phyloP scores from a whole-genome alignment of 2,797 vertebrate genomes.

The Lerista edwardsae region DNA sequence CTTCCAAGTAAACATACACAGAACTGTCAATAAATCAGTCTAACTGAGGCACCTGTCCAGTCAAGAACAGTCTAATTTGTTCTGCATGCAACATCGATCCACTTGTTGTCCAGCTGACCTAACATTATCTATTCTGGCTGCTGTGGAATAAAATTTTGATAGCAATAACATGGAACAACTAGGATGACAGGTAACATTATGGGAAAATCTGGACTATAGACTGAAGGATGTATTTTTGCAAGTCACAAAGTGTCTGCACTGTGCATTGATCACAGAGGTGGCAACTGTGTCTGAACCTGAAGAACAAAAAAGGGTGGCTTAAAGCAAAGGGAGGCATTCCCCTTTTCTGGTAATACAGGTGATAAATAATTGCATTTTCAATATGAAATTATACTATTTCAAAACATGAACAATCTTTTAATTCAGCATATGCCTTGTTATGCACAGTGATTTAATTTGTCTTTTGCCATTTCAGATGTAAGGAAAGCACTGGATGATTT shows the following conservation, averaged over 20 bases:
- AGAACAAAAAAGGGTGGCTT: slow-evolving; percentile 29
- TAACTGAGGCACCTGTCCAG: slow-evolving; percentile 57
- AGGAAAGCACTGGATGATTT: slow-evolving; percentile 87
- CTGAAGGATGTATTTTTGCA: no score
- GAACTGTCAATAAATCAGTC: slow-evolving; percentile 45
- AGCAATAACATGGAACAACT: slow-evolving; percentile 36
- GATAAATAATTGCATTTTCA: slow-evolving; percentile 58
- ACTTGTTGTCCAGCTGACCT: slow-evolving; percentile 61
- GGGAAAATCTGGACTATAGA: slow-evolving; percentile 52
- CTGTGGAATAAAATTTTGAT: slow-evolving; percentile 53
- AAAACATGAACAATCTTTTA: slow-evolving; percentile 47
- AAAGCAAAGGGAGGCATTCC: slow-evolving; percentile 32
- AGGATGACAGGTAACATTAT: slow-evolving; percentile 28
- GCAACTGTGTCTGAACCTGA: slow-evolving; percentile 41
- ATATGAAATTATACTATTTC: slow-evolving; percentile 51
- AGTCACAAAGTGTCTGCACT: slow-evolving; percentile 65
- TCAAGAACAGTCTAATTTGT: slow-evolving; percentile 51
- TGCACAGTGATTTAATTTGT: slow-evolving; percentile 49
- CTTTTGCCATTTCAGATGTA: slow-evolving; percentile 85
- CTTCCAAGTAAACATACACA: not conserved
- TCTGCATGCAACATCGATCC: slow-evolving; percentile 46
- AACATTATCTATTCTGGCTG: slow-evolving; percentile 47
- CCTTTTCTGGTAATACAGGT: slow-evolving; percentile 36
- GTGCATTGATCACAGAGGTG: slow-evolving; percentile 45
- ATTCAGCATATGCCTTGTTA: slow-evolving; percentile 37